phyloP scores from a whole-genome alignment of 1,140 invertebrate species.

The Protaetia brevitarsis region DNA sequence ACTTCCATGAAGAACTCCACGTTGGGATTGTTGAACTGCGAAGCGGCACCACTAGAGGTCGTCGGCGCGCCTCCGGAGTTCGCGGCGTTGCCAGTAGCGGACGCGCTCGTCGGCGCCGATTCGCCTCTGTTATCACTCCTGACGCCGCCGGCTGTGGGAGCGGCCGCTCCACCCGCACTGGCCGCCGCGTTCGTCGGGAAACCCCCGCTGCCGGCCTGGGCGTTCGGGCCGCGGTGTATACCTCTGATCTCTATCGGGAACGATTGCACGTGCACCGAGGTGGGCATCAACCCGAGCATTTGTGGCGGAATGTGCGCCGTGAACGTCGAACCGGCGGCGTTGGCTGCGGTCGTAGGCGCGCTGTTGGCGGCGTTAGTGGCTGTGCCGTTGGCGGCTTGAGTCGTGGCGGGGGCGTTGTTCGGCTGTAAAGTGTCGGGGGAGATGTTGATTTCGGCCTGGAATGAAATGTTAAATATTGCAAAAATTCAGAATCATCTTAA shows the following conservation, averaged over 20 bases:
- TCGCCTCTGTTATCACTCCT: neutral
- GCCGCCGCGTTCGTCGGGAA: neutral
- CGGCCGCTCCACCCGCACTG: no score
- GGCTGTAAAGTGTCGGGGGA: slow-evolving; percentile 40
- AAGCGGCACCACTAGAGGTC: neutral
- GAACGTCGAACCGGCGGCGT: slow-evolving; percentile 21
- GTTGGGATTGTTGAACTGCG: slow-evolving; percentile 46
- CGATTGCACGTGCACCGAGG: slow-evolving; percentile 39
- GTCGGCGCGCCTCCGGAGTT: neutral
- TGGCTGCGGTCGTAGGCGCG: slow-evolving; percentile 25
- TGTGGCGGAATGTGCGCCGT: slow-evolving; percentile 20
- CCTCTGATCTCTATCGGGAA: slow-evolving; percentile 39
- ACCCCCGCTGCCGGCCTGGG: neutral
- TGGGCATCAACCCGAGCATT: slow-evolving; percentile 28
- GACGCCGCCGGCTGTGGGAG: neutral
- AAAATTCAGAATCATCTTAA: no score
- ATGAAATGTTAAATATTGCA: slow-evolving; percentile 9
- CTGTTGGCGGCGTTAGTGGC: slow-evolving; percentile 35
- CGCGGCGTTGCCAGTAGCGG: neutral
- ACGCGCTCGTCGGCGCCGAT: slow-evolving; percentile 2
- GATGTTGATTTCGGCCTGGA: slow-evolving; percentile 57
- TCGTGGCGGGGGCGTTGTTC: slow-evolving; percentile 39
- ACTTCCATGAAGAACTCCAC: slow-evolving; percentile 69
- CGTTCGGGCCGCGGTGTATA: neutral
- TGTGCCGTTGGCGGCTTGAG: slow-evolving; percentile 17